A percentile compares a stretch with the other conserved stretches of the same genome.
phyloP scores from a whole-genome alignment of 2,888 invertebrate genomes.

The Gasteruption jaculator region DNA sequence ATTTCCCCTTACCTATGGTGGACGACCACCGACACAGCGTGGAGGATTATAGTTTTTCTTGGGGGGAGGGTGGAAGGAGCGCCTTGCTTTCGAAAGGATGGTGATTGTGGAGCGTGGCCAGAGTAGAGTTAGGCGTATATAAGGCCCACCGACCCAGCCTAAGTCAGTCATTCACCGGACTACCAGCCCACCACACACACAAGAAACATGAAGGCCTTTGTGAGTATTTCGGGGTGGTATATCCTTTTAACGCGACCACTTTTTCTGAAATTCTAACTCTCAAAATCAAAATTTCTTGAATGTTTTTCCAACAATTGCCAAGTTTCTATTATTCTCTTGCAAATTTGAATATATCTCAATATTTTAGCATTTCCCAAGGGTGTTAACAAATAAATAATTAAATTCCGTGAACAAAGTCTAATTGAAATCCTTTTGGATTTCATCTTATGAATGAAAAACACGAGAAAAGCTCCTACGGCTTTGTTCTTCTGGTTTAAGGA shows the following conservation, averaged over 20 bases:
- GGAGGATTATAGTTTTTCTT: conserved; percentile 47
- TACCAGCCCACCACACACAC: conserved; percentile 50
- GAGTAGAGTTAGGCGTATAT: conserved; percentile 51
- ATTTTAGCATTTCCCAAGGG: no score
- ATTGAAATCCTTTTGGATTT: no score
- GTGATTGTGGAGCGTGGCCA: conserved; percentile 51
- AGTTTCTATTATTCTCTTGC: no score
- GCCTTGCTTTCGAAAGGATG: conserved; percentile 52
- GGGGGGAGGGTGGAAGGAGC: conserved; percentile 40
- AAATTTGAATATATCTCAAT: no score
- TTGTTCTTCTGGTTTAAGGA: no score
- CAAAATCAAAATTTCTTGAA: no score
- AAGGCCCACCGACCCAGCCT: conserved; percentile 49
- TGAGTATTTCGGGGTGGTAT: conserved; percentile 42
- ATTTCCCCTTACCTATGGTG: conserved; percentile 26
- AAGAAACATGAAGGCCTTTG: conserved; percentile 53
- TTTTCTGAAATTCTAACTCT: no score
- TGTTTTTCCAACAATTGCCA: conserved; percentile 21
- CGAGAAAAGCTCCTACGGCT: no score
- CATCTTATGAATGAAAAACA: no score
- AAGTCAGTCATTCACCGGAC: conserved; percentile 53
- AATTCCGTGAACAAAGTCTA: no score
- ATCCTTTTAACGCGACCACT: no score
- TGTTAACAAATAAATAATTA: no score
- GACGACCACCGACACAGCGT: conserved; percentile 21